Conservation (phyloP, 2,113 vertebrate genomes). For the Tupaia tana region DNA sequence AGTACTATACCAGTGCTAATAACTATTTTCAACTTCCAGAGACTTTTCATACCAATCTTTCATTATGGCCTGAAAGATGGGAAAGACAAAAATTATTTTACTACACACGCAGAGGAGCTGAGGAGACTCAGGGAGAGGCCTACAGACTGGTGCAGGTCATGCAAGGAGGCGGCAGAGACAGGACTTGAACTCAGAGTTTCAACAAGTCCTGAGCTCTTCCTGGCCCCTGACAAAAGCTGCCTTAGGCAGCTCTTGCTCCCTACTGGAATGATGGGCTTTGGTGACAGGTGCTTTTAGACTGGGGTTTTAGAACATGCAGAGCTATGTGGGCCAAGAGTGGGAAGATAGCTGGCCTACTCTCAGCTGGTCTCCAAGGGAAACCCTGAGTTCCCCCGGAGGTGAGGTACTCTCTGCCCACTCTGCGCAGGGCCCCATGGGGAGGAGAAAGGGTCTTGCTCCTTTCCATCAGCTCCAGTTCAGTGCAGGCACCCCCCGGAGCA, state of each 20-base stretch:
- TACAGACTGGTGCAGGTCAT: neutral
- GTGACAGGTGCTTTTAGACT: constrained; percentile 77
- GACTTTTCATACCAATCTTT: constrained; percentile 9
- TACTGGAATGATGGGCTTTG: constrained; percentile 66
- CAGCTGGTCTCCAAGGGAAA: constrained; percentile 4
- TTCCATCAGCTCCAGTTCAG: neutral
- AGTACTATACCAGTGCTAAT: neutral
- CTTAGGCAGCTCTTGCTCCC: constrained; percentile 47
- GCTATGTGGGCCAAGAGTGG: neutral
- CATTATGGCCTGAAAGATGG: neutral
- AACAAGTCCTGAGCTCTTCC: neutral
- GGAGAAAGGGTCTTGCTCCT: neutral
- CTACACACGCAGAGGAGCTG: neutral
- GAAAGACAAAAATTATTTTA: neutral
- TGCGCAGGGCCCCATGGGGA: neutral
- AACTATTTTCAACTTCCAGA: neutral
- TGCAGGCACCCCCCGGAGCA: neutral
- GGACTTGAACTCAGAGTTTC: neutral
- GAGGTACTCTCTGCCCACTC: neutral
- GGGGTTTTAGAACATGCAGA: constrained; percentile 53
- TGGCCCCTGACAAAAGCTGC: neutral
- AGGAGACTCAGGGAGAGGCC: neutral
- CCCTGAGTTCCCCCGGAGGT: neutral
- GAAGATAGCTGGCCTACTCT: neutral
- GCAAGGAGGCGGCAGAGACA: neutral